Conservation (phyloP, 2,888 invertebrate species). For the Anthophora plumipes region DNA sequence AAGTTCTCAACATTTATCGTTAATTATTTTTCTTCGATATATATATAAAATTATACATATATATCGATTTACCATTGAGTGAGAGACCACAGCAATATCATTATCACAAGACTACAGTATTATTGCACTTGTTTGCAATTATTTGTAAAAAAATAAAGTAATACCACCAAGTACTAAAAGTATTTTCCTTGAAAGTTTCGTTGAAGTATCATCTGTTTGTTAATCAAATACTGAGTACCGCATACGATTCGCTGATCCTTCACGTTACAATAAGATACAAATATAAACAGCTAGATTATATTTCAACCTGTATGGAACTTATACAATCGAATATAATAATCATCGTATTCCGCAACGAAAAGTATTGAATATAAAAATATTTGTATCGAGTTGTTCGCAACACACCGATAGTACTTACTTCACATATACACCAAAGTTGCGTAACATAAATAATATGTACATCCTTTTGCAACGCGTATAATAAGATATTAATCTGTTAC, state of each 20-base stretch:
- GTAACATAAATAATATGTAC: constrained; percentile 44
- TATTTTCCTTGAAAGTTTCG: constrained; percentile 41
- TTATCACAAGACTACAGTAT: constrained; percentile 61
- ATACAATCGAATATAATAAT: constrained; percentile 24
- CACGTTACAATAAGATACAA: constrained; percentile 48
- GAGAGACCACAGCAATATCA: constrained; percentile 44
- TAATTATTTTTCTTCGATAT: constrained; percentile 20
- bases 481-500: constrained; percentile 3
- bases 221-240: constrained; percentile 31
- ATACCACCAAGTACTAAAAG: constrained; percentile 40
- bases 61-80: constrained; percentile 43
- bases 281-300: constrained; percentile 59
- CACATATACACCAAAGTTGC: constrained; percentile 28
- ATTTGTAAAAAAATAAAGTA: constrained; percentile 54
- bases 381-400: constrained; percentile 28
- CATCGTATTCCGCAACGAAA: constrained; percentile 30
- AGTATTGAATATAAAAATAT: constrained; percentile 56
- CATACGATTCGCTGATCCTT: constrained; percentile 25
- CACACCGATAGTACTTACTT: constrained; percentile 24
- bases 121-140: constrained; percentile 55
- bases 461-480: constrained; percentile 20
- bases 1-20: constrained; percentile 30
- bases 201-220: constrained; percentile 45
- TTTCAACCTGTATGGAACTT: constrained; percentile 22
- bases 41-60: not conserved